Evolutionary conservation across 2,113 vertebrate species (phyloP), one percentile per base, ranked within the genome.

Genomic region (Xenopus laevis): DNA sequence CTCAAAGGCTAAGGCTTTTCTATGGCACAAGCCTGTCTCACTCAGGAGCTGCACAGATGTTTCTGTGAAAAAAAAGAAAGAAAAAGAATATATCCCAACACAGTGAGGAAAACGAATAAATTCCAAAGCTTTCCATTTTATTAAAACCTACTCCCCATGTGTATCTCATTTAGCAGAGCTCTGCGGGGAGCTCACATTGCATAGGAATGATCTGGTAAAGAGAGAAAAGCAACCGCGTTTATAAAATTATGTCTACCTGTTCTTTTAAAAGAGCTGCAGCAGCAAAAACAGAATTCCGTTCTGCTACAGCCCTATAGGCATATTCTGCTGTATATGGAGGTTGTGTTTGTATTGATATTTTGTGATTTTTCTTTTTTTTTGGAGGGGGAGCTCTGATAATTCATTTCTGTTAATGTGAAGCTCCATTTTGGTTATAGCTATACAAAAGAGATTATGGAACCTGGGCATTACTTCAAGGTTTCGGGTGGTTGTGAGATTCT

Each of bases 21-120:
- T 80, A 79, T 81, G 78, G 79, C 79, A 10, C 77, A 80, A 60
- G 47, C 78, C 52, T 70, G 78, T 71, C 33, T 71, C 75, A 70
- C 77, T 83, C 77, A 79, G 59, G 52, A 69, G 62, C 70, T 59
- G 50, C 0, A 80, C 83, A 86, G 83, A 84, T 81, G 78, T 77
- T 80, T 71, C 64, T 80, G 82, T 74, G 81, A 82, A 64, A 45
- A 70, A 68, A 68, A 53, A n/a, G n/a, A 27, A 27, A n/a, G 12
- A 57, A 55, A 74, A 69, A 70, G 55, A 60, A 81, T 81, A 78
- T 80, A 78, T 72, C 80, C 68, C 64, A 71, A 71, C 66, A 65
- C 83, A 77, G 80, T 81, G 59, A 79, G 78, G 63, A 80, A 82
- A 82, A 82, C 46, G 45, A 78, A 65, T 64, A 80, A 79, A 79